These are phyloP conservation scores for Aplysina aerophoba DNA, from an alignment of 37 sponge, comb jelly and placozoan genomes.

Conservation along the genomic window DNA sequence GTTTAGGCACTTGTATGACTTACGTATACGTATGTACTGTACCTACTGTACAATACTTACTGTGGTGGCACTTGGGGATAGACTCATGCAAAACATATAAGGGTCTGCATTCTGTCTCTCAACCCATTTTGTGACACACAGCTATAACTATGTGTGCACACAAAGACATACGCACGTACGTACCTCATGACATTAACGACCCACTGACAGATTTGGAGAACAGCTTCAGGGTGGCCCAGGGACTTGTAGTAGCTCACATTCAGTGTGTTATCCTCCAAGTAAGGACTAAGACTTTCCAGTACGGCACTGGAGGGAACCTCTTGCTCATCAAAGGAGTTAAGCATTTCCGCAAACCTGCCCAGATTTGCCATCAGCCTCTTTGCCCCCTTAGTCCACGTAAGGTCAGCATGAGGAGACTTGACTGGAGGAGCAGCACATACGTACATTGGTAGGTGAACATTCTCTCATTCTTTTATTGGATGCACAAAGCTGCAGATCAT, in stretches of 20 bases:
- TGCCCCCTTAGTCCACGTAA: constrained; percentile 94
- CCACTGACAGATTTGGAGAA: constrained; percentile 19
- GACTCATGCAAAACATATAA: no score
- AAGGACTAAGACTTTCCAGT: constrained; percentile 48
- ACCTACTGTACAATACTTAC: no score
- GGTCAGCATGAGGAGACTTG: constrained; percentile 86
- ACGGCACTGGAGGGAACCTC: constrained; percentile 57
- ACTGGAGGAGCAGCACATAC: constrained; percentile 14
- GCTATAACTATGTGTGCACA: no score
- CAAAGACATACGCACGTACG: not conserved
- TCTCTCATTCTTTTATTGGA: not conserved
- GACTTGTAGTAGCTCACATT: not conserved
- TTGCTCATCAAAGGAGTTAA: constrained; percentile 39
- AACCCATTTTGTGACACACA: no score
- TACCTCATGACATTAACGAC: constrained; percentile 29
- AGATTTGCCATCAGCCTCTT: constrained; percentile 93
- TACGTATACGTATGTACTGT: no score
- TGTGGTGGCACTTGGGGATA: no score
- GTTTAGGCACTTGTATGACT: no score
- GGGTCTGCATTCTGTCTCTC: no score
- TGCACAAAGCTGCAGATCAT: not conserved
- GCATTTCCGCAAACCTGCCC: constrained; percentile 77
- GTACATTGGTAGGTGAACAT: not conserved
- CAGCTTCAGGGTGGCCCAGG: not conserved
- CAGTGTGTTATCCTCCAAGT: constrained; percentile 28